These are phyloP conservation scores for Hypsibius dujardini DNA, from an alignment of 1,140 invertebrate genomes.

Conservation along the genomic window DNA sequence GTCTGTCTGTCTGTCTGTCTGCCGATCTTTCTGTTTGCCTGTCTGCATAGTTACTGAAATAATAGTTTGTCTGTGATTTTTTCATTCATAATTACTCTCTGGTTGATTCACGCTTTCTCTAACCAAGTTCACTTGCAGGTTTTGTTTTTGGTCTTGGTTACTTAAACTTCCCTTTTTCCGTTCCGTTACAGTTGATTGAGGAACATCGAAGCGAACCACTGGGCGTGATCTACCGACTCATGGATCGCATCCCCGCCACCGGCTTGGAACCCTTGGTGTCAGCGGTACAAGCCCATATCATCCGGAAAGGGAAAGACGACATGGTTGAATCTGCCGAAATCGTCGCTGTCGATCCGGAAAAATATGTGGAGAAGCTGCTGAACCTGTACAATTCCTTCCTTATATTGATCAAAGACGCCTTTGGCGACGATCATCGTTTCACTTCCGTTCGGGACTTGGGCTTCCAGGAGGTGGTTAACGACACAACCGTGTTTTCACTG, in stretches of 20 bases:
- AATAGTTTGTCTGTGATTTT: too few relatives aligned
- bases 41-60: too few relatives aligned
- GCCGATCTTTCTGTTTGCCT: too few relatives aligned
- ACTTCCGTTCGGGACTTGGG: conserved; percentile 82
- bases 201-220: conserved; percentile 11
- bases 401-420: conserved; percentile 75
- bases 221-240: conserved; percentile 56
- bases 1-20: too few relatives aligned
- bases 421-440: conserved; percentile 89
- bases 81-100: too few relatives aligned
- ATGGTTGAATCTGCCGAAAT: conserved; percentile 2
- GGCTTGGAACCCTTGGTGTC: conserved; percentile 79
- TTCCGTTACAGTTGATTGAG: neutral
- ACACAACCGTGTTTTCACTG: conserved; percentile 81
- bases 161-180: too few relatives aligned
- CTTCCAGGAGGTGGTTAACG: conserved; percentile 94
- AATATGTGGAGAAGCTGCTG: conserved; percentile 89
- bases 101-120: too few relatives aligned
- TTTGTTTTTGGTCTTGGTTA: too few relatives aligned
- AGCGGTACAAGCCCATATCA: conserved; percentile 80
- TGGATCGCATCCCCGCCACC: conserved; percentile 79
- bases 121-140: too few relatives aligned
- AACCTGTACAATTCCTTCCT: conserved; percentile 83
- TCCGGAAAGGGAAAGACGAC: conserved; percentile 27
- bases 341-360: conserved; percentile 67